Evolutionary conservation across 2,888 invertebrate genomes (phyloP).

Genomic region (Anarsia innoxiella): DNA sequence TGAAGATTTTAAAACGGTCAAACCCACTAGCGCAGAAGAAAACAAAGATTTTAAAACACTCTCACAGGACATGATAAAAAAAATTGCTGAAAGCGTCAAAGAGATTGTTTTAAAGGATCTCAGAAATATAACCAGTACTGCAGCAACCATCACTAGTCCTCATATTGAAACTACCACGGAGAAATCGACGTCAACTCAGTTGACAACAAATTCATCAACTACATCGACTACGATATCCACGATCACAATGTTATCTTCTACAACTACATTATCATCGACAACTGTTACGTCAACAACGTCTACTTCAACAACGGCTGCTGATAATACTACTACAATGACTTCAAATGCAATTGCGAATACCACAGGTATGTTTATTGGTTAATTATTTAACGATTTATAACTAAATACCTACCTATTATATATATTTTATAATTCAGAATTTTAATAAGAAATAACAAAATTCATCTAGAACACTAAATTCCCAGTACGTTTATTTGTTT

Average conservation of each 20-base stretch:
- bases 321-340: neutral
- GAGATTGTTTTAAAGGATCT: slow-evolving; percentile 44
- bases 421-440: no score
- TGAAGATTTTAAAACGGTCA: no score
- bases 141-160: neutral
- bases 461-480: no score
- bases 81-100: slow-evolving; percentile 49
- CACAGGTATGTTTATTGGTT: no score
- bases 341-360: no score
- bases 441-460: no score
- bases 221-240: neutral
- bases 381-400: no score
- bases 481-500: no score
- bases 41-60: no score
- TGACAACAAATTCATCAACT: neutral
- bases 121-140: slow-evolving; percentile 24
- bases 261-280: neutral
- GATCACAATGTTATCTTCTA: neutral
- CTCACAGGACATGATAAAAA: slow-evolving; percentile 31
- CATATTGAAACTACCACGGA: neutral
- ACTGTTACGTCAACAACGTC: neutral
- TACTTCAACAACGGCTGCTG: neutral
- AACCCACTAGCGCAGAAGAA: no score
- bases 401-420: no score
- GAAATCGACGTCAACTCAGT: no score